Conservation (phyloP, 2,888 invertebrate genomes). For the Volucella inflata region DNA sequence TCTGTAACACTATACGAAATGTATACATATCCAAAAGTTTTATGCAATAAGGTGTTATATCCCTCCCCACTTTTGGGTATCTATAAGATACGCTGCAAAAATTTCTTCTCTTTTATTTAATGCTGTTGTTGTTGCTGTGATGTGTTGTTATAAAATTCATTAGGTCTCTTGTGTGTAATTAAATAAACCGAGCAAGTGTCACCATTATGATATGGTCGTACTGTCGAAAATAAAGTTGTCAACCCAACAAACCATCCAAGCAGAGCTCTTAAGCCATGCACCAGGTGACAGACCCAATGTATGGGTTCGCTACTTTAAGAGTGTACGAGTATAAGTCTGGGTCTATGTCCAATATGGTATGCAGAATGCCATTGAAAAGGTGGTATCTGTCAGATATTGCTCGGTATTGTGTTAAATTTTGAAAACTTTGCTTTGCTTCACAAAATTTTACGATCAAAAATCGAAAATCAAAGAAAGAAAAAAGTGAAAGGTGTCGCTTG, state of each 20-base stretch:
- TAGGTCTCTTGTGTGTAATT: conserved; percentile 49
- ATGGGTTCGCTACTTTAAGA: not conserved
- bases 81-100: conserved; percentile 4
- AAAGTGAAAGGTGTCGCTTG: conserved; percentile 66
- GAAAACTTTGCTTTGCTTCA: not conserved
- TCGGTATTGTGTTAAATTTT: conserved; percentile 19
- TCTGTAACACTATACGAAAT: conserved; percentile 28
- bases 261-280: not conserved
- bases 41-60: conserved; percentile 23
- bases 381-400: not conserved
- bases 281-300: not conserved
- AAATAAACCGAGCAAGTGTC: conserved; percentile 26
- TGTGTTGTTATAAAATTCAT: conserved; percentile 40
- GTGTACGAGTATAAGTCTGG: no score
- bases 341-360: conserved; percentile 30
- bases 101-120: not conserved
- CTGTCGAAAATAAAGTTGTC: not conserved
- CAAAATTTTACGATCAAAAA: conserved; percentile 11
- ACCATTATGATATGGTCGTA: conserved; percentile 15
- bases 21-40: conserved; percentile 35
- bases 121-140: not conserved
- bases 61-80: conserved; percentile 8
- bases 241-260: not conserved
- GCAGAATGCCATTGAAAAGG: conserved; percentile 42
- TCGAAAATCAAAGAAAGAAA: not conserved